Percentiles rank a stretch among this genome's conserved stretches.
These are phyloP conservation scores for Eupithecia pulchellata DNA, from an alignment of 2,888 invertebrate species.

Conservation along the genomic window DNA sequence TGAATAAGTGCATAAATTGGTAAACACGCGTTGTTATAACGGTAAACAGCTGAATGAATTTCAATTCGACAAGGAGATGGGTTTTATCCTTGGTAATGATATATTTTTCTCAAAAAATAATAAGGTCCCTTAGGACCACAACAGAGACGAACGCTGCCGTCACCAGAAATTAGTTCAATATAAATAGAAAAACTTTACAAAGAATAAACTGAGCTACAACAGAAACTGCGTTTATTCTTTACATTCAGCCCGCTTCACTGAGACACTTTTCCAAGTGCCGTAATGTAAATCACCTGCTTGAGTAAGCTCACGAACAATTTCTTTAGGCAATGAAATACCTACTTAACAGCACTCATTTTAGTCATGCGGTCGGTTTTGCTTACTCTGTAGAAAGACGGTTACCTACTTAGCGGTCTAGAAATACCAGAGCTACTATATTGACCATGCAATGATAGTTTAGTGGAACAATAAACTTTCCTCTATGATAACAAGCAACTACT, in stretches of 20 bases:
- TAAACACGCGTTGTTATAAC: not conserved
- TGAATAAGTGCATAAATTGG: not conserved
- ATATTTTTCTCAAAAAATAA: too few species aligned
- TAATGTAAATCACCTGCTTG: conserved; percentile 51
- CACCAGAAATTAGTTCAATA: too few species aligned
- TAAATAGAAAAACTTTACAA: not conserved
- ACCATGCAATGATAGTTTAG: not conserved
- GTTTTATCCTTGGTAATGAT: too few species aligned
- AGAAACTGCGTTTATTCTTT: not conserved
- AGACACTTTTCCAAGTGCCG: conserved; percentile 48
- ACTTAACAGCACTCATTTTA: conserved; percentile 16
- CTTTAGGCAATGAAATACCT: conserved; percentile 31
- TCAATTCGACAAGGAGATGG: too few species aligned
- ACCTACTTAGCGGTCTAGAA: not conserved
- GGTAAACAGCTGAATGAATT: too few species aligned
- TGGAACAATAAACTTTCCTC: not conserved
- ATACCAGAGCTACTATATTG: not conserved
- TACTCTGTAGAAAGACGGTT: conserved; percentile 6
- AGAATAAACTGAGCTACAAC: not conserved
- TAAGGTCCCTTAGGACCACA: too few species aligned
- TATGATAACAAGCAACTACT: too few species aligned
- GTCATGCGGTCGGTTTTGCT: conserved; percentile 8
- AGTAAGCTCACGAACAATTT: conserved; percentile 48
- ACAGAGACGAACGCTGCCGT: too few species aligned
- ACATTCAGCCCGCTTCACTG: conserved; percentile 44